Evolutionary conservation across 2,797 vertebrate genomes (phyloP), one percentile per base, ranked within the genome.

Genomic region (Bovichtus variegatus): DNA sequence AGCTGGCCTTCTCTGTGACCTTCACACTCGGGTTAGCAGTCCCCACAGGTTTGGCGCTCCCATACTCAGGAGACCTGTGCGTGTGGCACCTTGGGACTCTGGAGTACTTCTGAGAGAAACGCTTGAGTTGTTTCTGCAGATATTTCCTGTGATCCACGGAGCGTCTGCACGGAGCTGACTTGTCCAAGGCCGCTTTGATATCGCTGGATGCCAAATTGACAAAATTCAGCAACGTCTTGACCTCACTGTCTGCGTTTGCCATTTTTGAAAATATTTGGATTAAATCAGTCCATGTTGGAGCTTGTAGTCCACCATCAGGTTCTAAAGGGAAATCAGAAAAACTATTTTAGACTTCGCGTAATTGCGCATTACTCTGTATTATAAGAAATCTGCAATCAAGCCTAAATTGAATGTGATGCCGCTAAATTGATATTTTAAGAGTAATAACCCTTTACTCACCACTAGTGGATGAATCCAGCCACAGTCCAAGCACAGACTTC

Each of bases 141-240:
- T 99, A 99, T 87, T 99, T 99, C 89, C 98, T 95, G 92, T 99
- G 98, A 81, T 99, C 98, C 87, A 99, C 98, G 0, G 98, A 99
- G 80, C 98, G 97, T 77, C 98, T 95, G 91, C 98, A 99, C 4
- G 98, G 98, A 4, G 98, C 98, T 0, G 98, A 99, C 90, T 99
- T 98, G 90, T 99, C 98, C 93, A 99, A 87, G 53, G 98, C 98
- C 0, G 98, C 98, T 90, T 99, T 99, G 91, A 99, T 99, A 92
- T 99, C 98, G 0, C 98, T 99, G 72, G 98, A 99, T 19, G 98
- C 98, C 95, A 99, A 83, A 89, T 99, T 99, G 21, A 99, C 98
- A 4, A 99, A 99, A 92, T 99, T 99, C 71, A 99, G 94, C 23
- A 99, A 90, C 4, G 97, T 99, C 93, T 99, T 99, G 62, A 99